phyloP scores from a whole-genome alignment of 2,797 vertebrate genomes.

The Myoxocephalus aenaeus region DNA sequence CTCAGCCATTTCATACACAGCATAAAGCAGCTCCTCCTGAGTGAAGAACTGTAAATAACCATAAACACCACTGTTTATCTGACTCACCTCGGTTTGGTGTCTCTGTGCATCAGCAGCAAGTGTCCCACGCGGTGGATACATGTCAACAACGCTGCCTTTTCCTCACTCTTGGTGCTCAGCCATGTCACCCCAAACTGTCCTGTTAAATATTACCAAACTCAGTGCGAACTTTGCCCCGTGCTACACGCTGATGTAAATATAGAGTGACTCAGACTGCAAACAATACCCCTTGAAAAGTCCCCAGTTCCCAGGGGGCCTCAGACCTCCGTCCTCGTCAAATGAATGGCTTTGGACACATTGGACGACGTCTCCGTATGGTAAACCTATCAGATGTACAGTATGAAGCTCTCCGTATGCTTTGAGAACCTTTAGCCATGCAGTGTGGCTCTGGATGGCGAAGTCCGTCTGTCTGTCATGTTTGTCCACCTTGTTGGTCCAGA shows the following conservation, averaged over 20 bases:
- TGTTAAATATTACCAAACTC: constrained; percentile 82
- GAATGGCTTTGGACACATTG: constrained; percentile 8
- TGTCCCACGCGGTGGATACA: neutral
- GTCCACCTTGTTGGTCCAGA: neutral
- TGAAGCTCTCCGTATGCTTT: neutral
- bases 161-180: constrained; percentile 30
- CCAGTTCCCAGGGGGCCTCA: constrained; percentile 32
- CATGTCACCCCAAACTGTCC: constrained; percentile 58
- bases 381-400: neutral
- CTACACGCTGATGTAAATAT: constrained; percentile 51
- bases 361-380: constrained; percentile 8
- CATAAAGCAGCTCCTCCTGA: constrained; percentile 2
- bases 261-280: constrained; percentile 65
- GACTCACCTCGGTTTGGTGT: constrained; percentile 67
- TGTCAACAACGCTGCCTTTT: constrained; percentile 27
- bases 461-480: neutral
- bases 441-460: neutral
- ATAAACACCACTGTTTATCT: constrained; percentile 17
- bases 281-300: constrained; percentile 45
- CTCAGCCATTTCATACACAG: constrained; percentile 6
- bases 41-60: constrained; percentile 12
- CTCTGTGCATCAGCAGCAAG: constrained; percentile 25
- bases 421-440: neutral
- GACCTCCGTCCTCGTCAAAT: constrained; percentile 24
- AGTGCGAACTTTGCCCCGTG: constrained; percentile 68